Conservation (phyloP, 2,888 invertebrate genomes). For the Stenodema calcarata region DNA sequence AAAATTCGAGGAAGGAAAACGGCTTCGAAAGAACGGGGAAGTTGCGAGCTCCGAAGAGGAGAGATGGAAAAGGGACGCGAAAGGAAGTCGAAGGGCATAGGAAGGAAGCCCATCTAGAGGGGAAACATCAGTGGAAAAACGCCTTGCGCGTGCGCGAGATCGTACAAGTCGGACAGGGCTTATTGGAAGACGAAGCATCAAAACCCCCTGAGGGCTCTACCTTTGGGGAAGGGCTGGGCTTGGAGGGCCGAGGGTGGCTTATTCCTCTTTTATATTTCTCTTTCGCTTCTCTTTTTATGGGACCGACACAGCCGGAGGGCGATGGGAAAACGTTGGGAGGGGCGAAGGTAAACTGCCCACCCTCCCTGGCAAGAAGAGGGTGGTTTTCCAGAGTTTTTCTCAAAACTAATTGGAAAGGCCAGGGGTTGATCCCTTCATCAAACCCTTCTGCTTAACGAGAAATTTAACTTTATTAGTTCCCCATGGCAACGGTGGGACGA, state of each 20-base stretch:
- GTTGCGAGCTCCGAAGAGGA: neutral
- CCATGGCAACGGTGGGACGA: neutral
- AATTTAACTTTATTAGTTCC: neutral
- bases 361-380: neutral
- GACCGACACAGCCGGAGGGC: neutral
- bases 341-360: neutral
- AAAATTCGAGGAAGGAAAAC: conserved; percentile 47
- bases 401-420: conserved; percentile 9
- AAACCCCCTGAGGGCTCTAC: conserved; percentile 44
- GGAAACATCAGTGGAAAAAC: neutral
- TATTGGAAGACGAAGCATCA: conserved; percentile 53
- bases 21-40: neutral
- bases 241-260: neutral
- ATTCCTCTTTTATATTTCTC: conserved; percentile 43
- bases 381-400: neutral
- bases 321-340: neutral
- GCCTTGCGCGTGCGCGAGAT: conserved; percentile 16
- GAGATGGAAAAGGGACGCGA: conserved; percentile 12
- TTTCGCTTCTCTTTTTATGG: conserved; percentile 30
- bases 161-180: conserved; percentile 42
- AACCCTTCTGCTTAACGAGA: neutral
- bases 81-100: conserved; percentile 9
- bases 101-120: neutral
- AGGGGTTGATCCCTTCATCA: neutral
- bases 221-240: conserved; percentile 1